Evolutionary conservation across 2,797 vertebrate species (phyloP).

Genomic region (Platalea minor): DNA sequence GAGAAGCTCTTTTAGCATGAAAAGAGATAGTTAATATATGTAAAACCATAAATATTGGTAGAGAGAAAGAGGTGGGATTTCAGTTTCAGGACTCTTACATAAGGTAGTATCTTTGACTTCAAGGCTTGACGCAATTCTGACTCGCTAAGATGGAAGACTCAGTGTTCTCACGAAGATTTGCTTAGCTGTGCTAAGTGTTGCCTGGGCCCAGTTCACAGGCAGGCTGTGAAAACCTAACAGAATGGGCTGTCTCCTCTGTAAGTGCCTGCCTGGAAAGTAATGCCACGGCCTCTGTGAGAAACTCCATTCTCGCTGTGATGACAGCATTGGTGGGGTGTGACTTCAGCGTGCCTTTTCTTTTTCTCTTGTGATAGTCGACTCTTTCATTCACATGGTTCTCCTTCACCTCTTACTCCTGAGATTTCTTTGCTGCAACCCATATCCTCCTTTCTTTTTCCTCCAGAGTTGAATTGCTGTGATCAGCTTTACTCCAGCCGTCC

Average conservation of each 20-base stretch:
- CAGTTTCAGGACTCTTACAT: background rate
- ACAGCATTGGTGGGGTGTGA: background rate
- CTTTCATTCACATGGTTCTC: background rate
- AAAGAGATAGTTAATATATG: background rate
- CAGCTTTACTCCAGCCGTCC: background rate
- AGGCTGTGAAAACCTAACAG: background rate
- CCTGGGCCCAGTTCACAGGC: background rate
- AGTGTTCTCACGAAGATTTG: background rate
- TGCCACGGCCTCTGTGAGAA: background rate
- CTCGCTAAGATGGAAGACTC: background rate
- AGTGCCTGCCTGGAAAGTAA: background rate
- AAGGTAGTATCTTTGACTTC: constrained; percentile 12
- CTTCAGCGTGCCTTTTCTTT: background rate
- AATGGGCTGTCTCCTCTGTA: background rate
- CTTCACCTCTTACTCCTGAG: background rate
- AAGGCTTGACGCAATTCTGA: background rate
- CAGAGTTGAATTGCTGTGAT: background rate
- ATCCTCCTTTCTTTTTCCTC: background rate
- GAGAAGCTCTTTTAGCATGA: background rate
- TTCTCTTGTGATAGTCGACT: background rate
- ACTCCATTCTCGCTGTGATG: fast-evolving
- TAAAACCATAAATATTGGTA: background rate
- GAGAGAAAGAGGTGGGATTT: background rate
- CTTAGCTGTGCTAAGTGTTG: background rate
- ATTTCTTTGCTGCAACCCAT: background rate